These are phyloP conservation scores for Smittia aterrima DNA, from an alignment of 2,888 invertebrate genomes.

Conservation along the genomic window DNA sequence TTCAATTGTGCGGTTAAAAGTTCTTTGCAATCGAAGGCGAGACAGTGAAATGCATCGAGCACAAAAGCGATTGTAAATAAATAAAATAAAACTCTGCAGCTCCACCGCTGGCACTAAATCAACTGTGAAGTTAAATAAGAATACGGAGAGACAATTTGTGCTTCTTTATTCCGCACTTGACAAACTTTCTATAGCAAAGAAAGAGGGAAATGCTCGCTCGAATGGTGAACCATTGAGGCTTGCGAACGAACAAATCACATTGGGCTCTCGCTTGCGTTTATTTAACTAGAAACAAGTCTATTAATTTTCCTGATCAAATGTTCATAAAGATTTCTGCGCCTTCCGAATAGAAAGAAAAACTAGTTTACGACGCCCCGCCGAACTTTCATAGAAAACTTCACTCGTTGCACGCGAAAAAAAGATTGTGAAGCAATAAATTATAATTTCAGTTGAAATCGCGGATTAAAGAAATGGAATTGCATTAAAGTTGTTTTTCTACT, in stretches of 20 bases:
- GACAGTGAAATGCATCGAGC: not conserved
- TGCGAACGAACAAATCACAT: too few species aligned
- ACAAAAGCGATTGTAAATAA: too few species aligned
- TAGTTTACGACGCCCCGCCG: too few species aligned
- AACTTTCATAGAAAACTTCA: not conserved
- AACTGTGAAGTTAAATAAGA: not conserved
- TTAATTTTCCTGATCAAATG: too few species aligned
- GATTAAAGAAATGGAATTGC: conserved; percentile 6
- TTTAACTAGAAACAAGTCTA: not conserved
- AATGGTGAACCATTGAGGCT: too few species aligned
- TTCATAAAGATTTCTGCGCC: too few species aligned
- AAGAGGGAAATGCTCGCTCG: too few species aligned
- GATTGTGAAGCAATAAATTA: not conserved
- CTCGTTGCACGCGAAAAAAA: not conserved
- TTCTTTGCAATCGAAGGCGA: not conserved
- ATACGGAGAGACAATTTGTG: not conserved
- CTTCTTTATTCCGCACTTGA: conserved; percentile 11
- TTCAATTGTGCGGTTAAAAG: conserved; percentile 1
- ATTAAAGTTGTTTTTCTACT: conserved; percentile 4
- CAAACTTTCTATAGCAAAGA: too few species aligned
- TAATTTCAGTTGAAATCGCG: not conserved
- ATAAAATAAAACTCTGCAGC: too few species aligned
- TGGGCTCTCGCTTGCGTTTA: not conserved
- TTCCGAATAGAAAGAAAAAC: too few species aligned
- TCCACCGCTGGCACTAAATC: not conserved